Evolutionary conservation across 1,140 invertebrate species (phyloP).

Genomic region (Chrysopa pallens): DNA sequence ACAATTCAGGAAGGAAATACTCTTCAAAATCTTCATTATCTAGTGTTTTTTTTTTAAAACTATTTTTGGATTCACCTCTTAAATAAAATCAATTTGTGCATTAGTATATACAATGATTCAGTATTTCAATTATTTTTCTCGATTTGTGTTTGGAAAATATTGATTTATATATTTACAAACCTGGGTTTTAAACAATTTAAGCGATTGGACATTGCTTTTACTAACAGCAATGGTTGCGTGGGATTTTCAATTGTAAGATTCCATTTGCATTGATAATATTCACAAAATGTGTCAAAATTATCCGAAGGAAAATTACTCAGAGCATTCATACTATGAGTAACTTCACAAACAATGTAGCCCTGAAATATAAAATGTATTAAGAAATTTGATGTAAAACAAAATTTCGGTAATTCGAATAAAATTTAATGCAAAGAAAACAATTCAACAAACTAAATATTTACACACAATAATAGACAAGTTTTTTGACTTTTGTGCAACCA

Average conservation of each 20-base stretch:
- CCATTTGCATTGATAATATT: slow-evolving; percentile 76
- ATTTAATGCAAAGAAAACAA: no score
- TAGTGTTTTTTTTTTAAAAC: slow-evolving; percentile 25
- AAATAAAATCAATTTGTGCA: no score
- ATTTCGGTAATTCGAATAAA: no score
- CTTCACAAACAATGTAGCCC: slow-evolving; percentile 68
- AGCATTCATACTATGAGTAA: slow-evolving; percentile 64
- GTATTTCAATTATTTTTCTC: no score
- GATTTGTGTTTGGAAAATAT: no score
- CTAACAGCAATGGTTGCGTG: slow-evolving; percentile 73
- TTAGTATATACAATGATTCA: no score
- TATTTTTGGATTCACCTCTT: no score
- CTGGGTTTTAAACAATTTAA: slow-evolving; percentile 37
- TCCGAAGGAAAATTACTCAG: slow-evolving; percentile 60
- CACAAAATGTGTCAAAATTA: slow-evolving; percentile 50
- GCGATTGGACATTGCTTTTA: slow-evolving; percentile 62
- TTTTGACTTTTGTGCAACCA: no score
- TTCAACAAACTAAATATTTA: no score
- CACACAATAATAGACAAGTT: no score
- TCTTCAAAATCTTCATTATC: slow-evolving; percentile 43
- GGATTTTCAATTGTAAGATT: slow-evolving; percentile 44
- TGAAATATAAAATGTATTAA: slow-evolving; percentile 11
- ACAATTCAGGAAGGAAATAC: slow-evolving; percentile 81
- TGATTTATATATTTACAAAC: slow-evolving; percentile 5
- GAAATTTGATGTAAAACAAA: neutral